phyloP scores from a whole-genome alignment of 1,140 invertebrate genomes.

The Bursaphelenchus mucronatus region DNA sequence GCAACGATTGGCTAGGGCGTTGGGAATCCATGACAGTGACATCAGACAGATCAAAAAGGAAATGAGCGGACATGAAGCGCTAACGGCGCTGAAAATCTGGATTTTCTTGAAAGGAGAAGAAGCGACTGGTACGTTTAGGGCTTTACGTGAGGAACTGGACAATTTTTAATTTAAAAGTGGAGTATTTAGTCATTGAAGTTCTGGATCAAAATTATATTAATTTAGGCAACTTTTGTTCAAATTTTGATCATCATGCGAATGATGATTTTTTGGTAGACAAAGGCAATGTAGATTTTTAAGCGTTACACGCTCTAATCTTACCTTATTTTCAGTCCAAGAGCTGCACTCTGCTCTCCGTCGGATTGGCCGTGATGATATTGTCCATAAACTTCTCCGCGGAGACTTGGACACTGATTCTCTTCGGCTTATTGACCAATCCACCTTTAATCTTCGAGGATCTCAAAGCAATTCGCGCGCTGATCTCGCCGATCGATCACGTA shows the following conservation, averaged over 20 bases:
- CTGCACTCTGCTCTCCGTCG: conserved; percentile 52
- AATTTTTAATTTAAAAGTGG: neutral
- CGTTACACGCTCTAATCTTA: neutral
- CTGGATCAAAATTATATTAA: neutral
- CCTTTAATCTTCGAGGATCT: conserved; percentile 30
- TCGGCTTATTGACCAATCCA: conserved; percentile 28
- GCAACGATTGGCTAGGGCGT: conserved; percentile 48
- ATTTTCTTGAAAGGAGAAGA: conserved; percentile 54
- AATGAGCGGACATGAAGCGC: conserved; percentile 49
- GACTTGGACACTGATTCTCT: conserved; percentile 32
- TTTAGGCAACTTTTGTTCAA: neutral
- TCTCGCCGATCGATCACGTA: conserved; percentile 3
- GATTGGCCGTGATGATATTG: conserved; percentile 60
- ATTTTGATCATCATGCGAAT: conserved; percentile 4
- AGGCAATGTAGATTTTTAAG: conserved; percentile 9
- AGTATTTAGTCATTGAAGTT: neutral
- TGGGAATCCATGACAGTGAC: conserved; percentile 54
- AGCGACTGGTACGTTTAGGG: conserved; percentile 43
- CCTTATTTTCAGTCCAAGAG: conserved; percentile 43
- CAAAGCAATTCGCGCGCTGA: neutral
- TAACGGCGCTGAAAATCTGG: conserved; percentile 57
- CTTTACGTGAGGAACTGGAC: neutral
- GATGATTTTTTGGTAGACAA: conserved; percentile 14
- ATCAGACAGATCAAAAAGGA: conserved; percentile 55
- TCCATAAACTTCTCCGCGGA: conserved; percentile 32